A percentile compares a stretch with the other conserved stretches of the same genome.
phyloP scores from a whole-genome alignment of 1,140 invertebrate genomes.

The Zaprionus ornatus region DNA sequence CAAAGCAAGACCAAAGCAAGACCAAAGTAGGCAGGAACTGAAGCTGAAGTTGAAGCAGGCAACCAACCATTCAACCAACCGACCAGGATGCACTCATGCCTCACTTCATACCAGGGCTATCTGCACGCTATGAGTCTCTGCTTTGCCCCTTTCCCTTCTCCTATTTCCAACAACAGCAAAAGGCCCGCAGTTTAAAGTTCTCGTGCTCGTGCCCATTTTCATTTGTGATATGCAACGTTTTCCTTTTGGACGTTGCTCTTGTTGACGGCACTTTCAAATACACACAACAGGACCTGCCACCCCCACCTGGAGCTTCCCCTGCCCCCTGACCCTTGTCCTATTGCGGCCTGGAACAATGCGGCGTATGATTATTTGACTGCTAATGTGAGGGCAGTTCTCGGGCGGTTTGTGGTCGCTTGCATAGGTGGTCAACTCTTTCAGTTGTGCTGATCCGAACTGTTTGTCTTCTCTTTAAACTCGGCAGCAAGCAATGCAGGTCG shows the following conservation, averaged over 20 bases:
- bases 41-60: conserved; percentile 1
- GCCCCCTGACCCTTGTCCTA: neutral
- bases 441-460: neutral
- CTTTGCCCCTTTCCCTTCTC: neutral
- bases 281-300: conserved; percentile 37
- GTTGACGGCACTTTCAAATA: conserved; percentile 61
- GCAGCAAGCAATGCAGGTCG: conserved; percentile 12
- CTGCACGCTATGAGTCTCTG: neutral
- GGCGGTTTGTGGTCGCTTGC: conserved; percentile 44
- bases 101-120: conserved; percentile 28
- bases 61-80: conserved; percentile 25
- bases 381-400: conserved; percentile 57
- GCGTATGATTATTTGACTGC: conserved; percentile 67
- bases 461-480: conserved; percentile 48
- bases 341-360: conserved; percentile 58
- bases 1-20: conserved; percentile 27
- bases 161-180: conserved; percentile 22
- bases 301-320: neutral
- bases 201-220: conserved; percentile 14
- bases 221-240: conserved; percentile 44
- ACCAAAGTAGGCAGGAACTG: neutral
- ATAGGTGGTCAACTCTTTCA: conserved; percentile 30
- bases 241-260: conserved; percentile 23
- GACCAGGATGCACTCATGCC: conserved; percentile 17
- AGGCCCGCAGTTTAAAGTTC: conserved; percentile 48